Percentiles rank a stretch among this genome's conserved stretches.
Evolutionary conservation across 2,888 invertebrate genomes (phyloP).

Genomic region (Ryuthela nishihirai): DNA sequence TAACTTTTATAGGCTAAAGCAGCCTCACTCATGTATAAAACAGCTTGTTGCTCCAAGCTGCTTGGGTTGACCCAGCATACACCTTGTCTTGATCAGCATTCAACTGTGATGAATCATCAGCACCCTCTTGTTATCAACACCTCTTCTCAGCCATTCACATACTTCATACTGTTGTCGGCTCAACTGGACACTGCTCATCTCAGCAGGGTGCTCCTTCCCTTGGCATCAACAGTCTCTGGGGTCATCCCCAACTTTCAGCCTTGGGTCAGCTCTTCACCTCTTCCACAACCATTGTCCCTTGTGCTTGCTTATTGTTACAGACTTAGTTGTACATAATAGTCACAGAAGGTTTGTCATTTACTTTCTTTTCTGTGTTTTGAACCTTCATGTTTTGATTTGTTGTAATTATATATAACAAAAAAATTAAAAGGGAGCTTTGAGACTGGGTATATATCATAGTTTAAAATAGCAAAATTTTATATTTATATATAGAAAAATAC

Average conservation of each 20-base stretch:
- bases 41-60: slow-evolving; percentile 25
- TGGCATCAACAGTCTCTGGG: no score
- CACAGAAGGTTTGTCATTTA: slow-evolving; percentile 35
- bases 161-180: slow-evolving; percentile 16
- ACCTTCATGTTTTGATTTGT: no score
- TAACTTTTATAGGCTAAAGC: slow-evolving; percentile 40
- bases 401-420: no score
- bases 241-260: no score
- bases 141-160: slow-evolving; percentile 9
- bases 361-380: slow-evolving; percentile 36
- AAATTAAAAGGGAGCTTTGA: no score
- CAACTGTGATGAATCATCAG: slow-evolving; percentile 32
- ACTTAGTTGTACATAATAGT: slow-evolving; percentile 24
- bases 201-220: slow-evolving; percentile 10
- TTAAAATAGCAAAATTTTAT: no score
- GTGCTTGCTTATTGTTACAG: slow-evolving; percentile 18
- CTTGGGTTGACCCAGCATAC: slow-evolving; percentile 1
- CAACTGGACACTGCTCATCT: slow-evolving; percentile 20
- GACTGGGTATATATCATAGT: no score
- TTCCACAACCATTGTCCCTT: slow-evolving; percentile 10
- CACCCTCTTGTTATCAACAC: slow-evolving; percentile 18
- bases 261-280: no score
- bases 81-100: slow-evolving; percentile 34
- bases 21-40: slow-evolving; percentile 32
- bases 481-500: no score